These are phyloP conservation scores for Gambusia yucatana DNA, from an alignment of 2,797 vertebrate species.

Conservation along the genomic window DNA sequence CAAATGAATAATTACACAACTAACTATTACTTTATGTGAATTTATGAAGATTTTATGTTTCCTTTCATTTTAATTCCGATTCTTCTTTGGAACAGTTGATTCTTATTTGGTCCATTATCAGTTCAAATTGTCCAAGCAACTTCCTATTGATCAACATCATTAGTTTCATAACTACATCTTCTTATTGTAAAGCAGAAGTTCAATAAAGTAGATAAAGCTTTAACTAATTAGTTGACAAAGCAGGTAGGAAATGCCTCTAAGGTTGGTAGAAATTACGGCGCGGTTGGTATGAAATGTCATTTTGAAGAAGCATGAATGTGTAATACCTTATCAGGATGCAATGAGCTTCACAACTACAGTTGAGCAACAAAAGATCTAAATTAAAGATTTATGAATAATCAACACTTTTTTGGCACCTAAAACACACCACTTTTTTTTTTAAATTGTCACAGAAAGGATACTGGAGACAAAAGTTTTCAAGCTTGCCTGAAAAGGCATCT, in stretches of 20 bases:
- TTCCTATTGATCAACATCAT: background rate
- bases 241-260: background rate
- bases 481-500: background rate
- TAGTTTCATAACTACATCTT: background rate
- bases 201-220: background rate
- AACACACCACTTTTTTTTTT: background rate
- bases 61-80: background rate
- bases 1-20: background rate
- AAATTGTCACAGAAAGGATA: background rate
- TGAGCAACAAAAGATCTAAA: background rate
- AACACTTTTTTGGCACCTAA: background rate
- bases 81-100: background rate
- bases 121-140: background rate
- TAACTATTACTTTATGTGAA: background rate
- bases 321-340: background rate
- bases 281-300: background rate
- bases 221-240: background rate
- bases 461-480: background rate
- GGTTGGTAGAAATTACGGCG: background rate
- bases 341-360: background rate
- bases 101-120: background rate
- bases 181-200: background rate
- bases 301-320: background rate
- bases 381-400: background rate
- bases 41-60: background rate